phyloP scores from a whole-genome alignment of 2,888 invertebrate genomes.

The Aproaerema taeniolella region DNA sequence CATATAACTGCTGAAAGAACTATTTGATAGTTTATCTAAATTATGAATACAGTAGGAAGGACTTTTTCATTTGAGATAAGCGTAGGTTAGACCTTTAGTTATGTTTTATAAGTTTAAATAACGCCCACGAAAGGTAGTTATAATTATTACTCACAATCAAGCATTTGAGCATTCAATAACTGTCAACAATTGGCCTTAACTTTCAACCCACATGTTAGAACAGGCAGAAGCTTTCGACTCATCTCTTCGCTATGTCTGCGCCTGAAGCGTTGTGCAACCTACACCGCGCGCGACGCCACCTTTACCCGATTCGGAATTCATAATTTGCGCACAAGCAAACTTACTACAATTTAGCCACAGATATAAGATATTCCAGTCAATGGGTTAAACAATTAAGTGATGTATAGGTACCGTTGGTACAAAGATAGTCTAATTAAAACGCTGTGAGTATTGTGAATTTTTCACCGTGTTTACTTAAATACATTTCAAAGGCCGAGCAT shows the following conservation, averaged over 20 bases:
- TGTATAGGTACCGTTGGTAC: too few species aligned
- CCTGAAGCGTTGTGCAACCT: constrained; percentile 55
- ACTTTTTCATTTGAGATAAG: too few species aligned
- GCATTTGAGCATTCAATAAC: constrained; percentile 51
- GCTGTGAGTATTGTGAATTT: too few species aligned
- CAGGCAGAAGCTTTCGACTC: constrained; percentile 45
- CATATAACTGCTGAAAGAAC: constrained; percentile 2
- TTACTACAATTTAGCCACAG: too few species aligned
- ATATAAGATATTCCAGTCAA: too few species aligned
- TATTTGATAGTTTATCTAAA: not conserved
- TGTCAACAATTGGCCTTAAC: constrained; percentile 61
- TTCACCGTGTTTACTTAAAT: not conserved
- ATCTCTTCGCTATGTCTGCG: constrained; percentile 53
- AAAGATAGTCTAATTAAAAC: too few species aligned
- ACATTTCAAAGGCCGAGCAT: not conserved
- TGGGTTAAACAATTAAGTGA: too few species aligned
- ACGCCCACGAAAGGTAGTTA: constrained; percentile 42
- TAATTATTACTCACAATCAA: constrained; percentile 46
- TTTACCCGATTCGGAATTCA: constrained; percentile 60
- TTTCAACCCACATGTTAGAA: constrained; percentile 56
- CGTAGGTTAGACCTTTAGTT: too few species aligned
- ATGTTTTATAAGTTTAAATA: constrained; percentile 36
- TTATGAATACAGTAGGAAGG: not conserved
- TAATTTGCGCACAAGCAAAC: constrained; percentile 51
- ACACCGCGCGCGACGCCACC: constrained; percentile 50